Evolutionary conservation across 2,113 vertebrate genomes (phyloP).

Genomic region (Ammodytes dubius): DNA sequence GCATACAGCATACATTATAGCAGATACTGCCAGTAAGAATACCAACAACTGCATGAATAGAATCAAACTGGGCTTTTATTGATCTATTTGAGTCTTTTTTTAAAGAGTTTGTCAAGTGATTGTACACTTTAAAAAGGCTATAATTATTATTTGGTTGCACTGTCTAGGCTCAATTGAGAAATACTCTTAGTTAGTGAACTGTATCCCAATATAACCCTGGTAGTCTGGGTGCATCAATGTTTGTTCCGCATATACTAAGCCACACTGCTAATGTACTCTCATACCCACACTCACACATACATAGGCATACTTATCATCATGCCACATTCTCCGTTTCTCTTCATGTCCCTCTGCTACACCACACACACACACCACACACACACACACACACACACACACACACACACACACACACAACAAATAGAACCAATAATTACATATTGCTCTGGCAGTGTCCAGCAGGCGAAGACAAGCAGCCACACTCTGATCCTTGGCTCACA

Average conservation of each 20-base stretch:
- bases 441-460: slow-evolving; percentile 53
- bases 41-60: background rate
- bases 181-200: background rate
- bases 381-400: slow-evolving; percentile 29
- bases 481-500: slow-evolving; percentile 71
- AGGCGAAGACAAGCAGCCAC: slow-evolving; percentile 49
- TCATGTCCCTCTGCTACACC: background rate
- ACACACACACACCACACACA: slow-evolving; percentile 17
- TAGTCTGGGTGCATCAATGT: background rate
- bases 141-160: background rate
- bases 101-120: background rate
- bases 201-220: background rate
- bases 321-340: background rate
- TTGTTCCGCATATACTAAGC: slow-evolving; percentile 5
- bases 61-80: background rate
- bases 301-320: background rate
- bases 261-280: slow-evolving; percentile 3
- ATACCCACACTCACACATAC: background rate
- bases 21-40: background rate
- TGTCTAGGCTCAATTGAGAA: background rate
- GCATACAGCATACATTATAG: background rate
- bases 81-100: background rate
- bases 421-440: slow-evolving; percentile 51
- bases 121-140: background rate
- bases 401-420: slow-evolving; percentile 27